Conservation (phyloP, 2,113 vertebrate species). For the Epinephelus lanceolatus region DNA sequence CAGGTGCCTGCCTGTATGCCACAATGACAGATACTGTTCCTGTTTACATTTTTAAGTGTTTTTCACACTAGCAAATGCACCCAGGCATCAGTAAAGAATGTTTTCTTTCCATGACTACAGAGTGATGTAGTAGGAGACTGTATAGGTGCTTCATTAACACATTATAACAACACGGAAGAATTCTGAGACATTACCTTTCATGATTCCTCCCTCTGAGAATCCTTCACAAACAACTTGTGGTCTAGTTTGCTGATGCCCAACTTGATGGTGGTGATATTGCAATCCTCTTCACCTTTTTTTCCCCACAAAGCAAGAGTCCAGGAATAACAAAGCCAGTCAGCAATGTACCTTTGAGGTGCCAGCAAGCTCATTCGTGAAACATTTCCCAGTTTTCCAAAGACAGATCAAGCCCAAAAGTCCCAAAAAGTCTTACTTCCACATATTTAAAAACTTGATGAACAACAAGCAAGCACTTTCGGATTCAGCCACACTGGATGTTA, state of each 20-base stretch:
- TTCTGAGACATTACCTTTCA: slow-evolving; percentile 81
- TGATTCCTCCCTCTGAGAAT: slow-evolving; percentile 63
- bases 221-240: slow-evolving; percentile 7
- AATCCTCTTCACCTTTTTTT: slow-evolving; percentile 10
- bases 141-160: not conserved
- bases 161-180: not conserved
- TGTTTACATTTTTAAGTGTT: not conserved
- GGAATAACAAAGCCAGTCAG: slow-evolving; percentile 12
- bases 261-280: not conserved
- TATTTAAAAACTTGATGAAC: slow-evolving; percentile 1
- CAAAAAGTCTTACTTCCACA: slow-evolving; percentile 34
- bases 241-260: slow-evolving; percentile 26
- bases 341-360: slow-evolving; percentile 16
- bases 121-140: not conserved
- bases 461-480: not conserved
- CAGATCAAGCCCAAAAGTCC: slow-evolving; percentile 9
- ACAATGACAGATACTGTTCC: slow-evolving; percentile 31
- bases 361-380: slow-evolving; percentile 22
- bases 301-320: slow-evolving; percentile 21
- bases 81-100: not conserved
- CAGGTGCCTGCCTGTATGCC: slow-evolving; percentile 60
- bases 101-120: not conserved
- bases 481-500: slow-evolving; percentile 1
- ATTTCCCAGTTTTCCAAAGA: slow-evolving; percentile 30
- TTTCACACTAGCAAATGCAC: slow-evolving; percentile 14